Evolutionary conservation across 2,113 vertebrate species (phyloP).

Genomic region (Stictonetta naevosa): DNA sequence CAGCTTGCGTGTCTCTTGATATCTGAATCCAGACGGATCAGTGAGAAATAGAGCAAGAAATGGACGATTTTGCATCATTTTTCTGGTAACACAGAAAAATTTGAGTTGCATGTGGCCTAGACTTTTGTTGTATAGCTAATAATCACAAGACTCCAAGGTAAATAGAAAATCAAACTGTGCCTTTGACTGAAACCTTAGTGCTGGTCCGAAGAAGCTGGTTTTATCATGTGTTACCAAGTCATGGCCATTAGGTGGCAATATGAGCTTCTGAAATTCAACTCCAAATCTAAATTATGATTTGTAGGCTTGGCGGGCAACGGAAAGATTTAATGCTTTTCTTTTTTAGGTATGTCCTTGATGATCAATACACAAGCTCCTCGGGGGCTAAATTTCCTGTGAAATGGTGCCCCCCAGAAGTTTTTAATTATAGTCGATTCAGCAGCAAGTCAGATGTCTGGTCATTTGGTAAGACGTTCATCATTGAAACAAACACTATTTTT

Average conservation of each 20-base stretch:
- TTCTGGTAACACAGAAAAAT: fast-evolving
- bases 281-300: not conserved
- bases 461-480: conserved; percentile 78
- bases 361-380: conserved; percentile 93
- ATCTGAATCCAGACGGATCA: not conserved
- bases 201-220: not conserved
- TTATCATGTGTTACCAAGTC: not conserved
- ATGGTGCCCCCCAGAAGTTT: conserved; percentile 96
- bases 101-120: not conserved
- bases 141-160: not conserved
- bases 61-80: not conserved
- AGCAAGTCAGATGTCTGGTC: conserved; percentile 98
- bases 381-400: conserved; percentile 94
- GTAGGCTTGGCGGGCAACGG: not conserved
- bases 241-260: conserved; percentile 73
- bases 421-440: conserved; percentile 93
- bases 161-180: not conserved
- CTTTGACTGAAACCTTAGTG: not conserved
- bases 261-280: not conserved
- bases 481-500: not conserved
- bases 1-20: not conserved
- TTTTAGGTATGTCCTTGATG: conserved; percentile 90
- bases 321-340: not conserved
- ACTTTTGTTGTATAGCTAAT: not conserved
- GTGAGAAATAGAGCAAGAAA: not conserved